These are phyloP conservation scores for Novumbra hubbsi DNA, from an alignment of 2,797 vertebrate genomes.

Conservation along the genomic window DNA sequence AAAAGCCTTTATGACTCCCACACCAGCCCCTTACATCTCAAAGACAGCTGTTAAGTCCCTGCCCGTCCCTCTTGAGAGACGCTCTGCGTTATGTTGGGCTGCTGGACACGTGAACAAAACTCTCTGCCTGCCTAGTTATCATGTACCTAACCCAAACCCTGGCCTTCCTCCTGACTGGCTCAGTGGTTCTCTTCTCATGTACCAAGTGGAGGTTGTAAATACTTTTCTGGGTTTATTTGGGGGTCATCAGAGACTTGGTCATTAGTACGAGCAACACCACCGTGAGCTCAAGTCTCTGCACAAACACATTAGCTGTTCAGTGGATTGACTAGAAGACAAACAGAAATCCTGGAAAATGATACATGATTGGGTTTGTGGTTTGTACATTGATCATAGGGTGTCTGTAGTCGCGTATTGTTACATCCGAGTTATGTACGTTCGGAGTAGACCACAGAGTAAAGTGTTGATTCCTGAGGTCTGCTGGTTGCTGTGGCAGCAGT, in stretches of 20 bases:
- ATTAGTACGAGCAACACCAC: constrained; percentile 69
- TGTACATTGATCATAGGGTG: background rate
- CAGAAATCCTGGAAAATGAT: background rate
- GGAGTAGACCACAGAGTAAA: no score
- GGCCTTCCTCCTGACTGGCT: constrained; percentile 17
- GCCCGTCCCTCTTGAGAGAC: constrained; percentile 17
- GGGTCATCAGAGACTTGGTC: constrained; percentile 63
- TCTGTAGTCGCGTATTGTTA: background rate
- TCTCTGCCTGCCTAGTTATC: constrained; percentile 19
- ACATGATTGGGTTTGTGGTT: background rate
- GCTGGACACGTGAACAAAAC: constrained; percentile 28
- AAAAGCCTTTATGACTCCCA: constrained; percentile 34
- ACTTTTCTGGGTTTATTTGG: constrained; percentile 62
- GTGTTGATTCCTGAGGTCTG: background rate
- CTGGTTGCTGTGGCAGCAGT: background rate
- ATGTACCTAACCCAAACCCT: background rate
- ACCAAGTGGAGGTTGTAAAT: constrained; percentile 76
- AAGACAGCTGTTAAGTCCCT: constrained; percentile 52
- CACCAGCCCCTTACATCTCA: constrained; percentile 35
- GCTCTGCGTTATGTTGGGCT: constrained; percentile 6
- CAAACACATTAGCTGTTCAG: background rate
- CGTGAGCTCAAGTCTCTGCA: constrained; percentile 45
- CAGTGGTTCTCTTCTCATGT: constrained; percentile 52
- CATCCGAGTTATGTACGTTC: no score
- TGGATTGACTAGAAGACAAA: background rate